phyloP scores from a whole-genome alignment of 2,888 invertebrate species.

The Ischnura elegans region DNA sequence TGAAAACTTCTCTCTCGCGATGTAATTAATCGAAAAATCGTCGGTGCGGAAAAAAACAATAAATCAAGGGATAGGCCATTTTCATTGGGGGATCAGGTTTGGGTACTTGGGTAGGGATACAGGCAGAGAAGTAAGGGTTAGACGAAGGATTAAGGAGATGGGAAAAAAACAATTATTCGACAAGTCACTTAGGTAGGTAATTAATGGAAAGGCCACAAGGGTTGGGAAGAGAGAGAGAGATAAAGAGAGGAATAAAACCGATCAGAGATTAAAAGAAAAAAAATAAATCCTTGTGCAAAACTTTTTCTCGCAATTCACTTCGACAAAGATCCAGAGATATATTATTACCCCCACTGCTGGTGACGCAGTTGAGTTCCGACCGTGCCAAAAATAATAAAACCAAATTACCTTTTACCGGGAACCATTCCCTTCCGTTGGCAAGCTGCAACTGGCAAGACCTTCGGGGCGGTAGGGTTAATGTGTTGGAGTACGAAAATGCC shows the following conservation, averaged over 20 bases:
- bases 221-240: background rate
- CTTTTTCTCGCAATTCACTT: constrained; percentile 1
- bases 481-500: background rate
- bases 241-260: background rate
- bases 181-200: constrained; percentile 1
- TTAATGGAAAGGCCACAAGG: background rate
- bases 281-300: background rate
- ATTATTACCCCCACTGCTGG: background rate
- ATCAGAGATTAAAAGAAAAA: background rate
- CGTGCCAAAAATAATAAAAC: background rate
- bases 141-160: background rate
- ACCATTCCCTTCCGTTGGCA: background rate
- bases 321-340: background rate
- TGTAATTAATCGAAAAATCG: constrained; percentile 23
- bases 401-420: background rate
- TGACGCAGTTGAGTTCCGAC: background rate
- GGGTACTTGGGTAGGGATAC: background rate
- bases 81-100: background rate
- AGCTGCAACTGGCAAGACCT: background rate
- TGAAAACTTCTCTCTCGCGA: background rate
- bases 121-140: background rate
- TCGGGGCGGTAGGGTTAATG: background rate
- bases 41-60: constrained; percentile 5
- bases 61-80: background rate
- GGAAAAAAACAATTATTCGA: constrained; percentile 10